phyloP scores from a whole-genome alignment of 2,888 invertebrate species.

The Steinernema hermaphroditum region DNA sequence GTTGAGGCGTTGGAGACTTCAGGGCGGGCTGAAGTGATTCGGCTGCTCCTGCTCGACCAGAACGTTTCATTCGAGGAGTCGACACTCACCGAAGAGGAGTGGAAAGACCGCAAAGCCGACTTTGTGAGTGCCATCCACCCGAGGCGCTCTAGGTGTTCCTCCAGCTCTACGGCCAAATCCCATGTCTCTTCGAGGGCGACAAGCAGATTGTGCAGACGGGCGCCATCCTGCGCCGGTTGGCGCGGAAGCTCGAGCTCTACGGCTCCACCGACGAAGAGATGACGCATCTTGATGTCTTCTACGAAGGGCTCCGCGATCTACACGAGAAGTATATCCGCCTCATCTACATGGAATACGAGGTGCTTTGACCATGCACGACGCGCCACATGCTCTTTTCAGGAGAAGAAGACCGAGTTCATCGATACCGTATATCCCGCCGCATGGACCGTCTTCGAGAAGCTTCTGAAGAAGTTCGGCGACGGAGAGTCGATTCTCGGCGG shows the following conservation, averaged over 20 bases:
- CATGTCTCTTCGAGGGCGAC: background rate
- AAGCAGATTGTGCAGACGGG: constrained; percentile 6
- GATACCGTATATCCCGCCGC: background rate
- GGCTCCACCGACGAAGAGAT: background rate
- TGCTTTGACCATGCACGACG: background rate
- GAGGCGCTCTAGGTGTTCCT: too few species aligned
- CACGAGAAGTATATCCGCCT: constrained; percentile 1
- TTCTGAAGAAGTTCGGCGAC: background rate
- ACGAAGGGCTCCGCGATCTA: background rate
- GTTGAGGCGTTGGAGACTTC: background rate
- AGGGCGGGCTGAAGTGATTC: background rate
- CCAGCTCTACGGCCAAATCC: background rate
- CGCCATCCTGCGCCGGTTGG: background rate
- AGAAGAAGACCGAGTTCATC: background rate
- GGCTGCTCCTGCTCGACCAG: background rate
- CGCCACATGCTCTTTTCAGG: background rate
- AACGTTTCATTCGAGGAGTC: background rate
- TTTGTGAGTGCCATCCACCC: background rate
- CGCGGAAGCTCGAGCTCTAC: background rate
- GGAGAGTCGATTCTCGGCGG: background rate
- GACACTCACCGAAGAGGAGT: background rate
- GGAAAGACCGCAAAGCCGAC: background rate
- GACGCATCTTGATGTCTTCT: background rate
- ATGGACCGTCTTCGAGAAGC: background rate
- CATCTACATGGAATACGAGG: constrained; percentile 9